Base-by-base conservation (phyloP, 2,888 invertebrate species). In the Dasypolia templi region DNA sequence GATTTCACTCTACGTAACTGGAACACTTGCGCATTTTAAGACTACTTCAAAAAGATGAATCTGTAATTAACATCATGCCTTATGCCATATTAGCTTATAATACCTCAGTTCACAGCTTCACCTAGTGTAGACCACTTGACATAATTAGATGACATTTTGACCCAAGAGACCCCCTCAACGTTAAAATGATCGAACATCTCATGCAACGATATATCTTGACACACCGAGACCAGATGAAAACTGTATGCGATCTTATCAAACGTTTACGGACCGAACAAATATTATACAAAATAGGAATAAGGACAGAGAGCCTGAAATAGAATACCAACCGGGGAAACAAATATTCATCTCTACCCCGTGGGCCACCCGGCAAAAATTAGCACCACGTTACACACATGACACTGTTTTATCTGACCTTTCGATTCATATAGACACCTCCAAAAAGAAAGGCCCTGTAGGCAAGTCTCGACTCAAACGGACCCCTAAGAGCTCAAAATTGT, bases 91-190 rank as follows among this genome's bases (percentile, higher is more conserved):
- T 65, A 14, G 65, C 44, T 0, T 63, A 53, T 14, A 53, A 49
- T 29, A 64, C 49, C 17, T 51, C 64, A 22, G 22, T 72, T 19
- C 67, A 73, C 22, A 63, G 68, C 49, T 73, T 62, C n/a, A 66
- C 72, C 12, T 63, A 63, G 17, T 63, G 68, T 7, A 46, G 35
- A 59, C 68, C 68, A 1, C 35, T 26, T 49, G 59, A 68, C 35
- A 49, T 68, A 49, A 14, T 59, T 11, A 68, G 26, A 44, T 66
- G 72, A 66, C 72, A 72, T 32, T 74, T 74, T 39, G 63, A 69
- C 17, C 69, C 42, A 14, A 55, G 73, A 39, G 73, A 68, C n/a
- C 29, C 63, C 3, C 35, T 63, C n/a, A 62, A 74, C 12, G 17
- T 73, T 56, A 46, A 46, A 44, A 42, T 67, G 32, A 53, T 61